These are phyloP conservation scores for Hydrozoanthus gracilis DNA, from an alignment of 92 coral and sea anemone species.

Conservation along the genomic window DNA sequence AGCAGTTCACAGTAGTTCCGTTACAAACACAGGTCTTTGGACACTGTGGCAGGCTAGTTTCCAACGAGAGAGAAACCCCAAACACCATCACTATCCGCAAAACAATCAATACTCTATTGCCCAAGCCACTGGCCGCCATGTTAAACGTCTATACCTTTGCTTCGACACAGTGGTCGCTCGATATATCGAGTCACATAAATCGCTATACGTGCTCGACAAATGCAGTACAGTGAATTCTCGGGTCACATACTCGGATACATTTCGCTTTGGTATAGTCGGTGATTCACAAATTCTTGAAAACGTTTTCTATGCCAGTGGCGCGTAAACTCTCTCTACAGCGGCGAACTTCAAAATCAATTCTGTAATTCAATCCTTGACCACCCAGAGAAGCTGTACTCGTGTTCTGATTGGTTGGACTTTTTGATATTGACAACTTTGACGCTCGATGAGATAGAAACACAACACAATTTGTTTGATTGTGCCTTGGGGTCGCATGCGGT, in stretches of 20 bases:
- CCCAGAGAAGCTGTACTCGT: slow-evolving; percentile 30
- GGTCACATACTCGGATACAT: slow-evolving; percentile 27
- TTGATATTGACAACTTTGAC: slow-evolving; percentile 22
- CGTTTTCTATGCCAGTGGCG: slow-evolving; percentile 19
- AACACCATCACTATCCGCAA: slow-evolving; percentile 29
- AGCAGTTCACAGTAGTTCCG: slow-evolving; percentile 14
- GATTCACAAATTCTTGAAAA: not conserved
- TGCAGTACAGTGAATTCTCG: not conserved
- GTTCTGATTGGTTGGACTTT: slow-evolving; percentile 24
- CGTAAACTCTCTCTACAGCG: slow-evolving; percentile 30
- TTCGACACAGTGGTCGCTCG: slow-evolving; percentile 30
- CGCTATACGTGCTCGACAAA: not conserved
- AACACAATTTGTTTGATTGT: slow-evolving; percentile 49
- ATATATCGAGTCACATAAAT: slow-evolving; percentile 16
- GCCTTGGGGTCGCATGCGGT: slow-evolving; percentile 44
- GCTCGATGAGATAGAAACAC: slow-evolving; percentile 26
- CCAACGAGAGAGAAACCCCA: not conserved
- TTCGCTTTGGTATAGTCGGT: not conserved
- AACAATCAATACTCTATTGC: slow-evolving; percentile 17
- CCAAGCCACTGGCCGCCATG: slow-evolving; percentile 35
- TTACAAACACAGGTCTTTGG: slow-evolving; percentile 22
- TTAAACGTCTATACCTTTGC: slow-evolving; percentile 19
- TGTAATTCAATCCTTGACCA: slow-evolving; percentile 43
- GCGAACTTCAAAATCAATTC: slow-evolving; percentile 36
- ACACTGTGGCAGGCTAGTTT: slow-evolving; percentile 14